A percentile compares a stretch with the other conserved stretches of the same genome.
These are phyloP conservation scores for Eleginops maclovinus DNA, from an alignment of 2,113 vertebrate genomes.

Conservation along the genomic window DNA sequence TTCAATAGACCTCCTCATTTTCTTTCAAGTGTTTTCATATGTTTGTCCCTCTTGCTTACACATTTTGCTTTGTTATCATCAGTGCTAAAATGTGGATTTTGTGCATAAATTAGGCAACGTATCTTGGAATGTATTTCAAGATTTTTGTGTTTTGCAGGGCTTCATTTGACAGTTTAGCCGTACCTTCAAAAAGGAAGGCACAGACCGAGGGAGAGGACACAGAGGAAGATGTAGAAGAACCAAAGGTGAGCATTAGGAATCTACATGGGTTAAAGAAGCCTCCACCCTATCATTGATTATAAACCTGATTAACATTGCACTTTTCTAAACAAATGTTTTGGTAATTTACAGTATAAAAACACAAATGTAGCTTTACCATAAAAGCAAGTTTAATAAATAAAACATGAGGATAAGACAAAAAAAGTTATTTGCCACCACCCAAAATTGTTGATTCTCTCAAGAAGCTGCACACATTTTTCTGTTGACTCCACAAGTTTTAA, in stretches of 20 bases:
- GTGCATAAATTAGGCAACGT: not conserved
- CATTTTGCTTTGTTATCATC: not conserved
- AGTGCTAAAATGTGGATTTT: not conserved
- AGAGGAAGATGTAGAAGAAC: slow-evolving; percentile 95
- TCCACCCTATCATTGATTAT: not conserved
- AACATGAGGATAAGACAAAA: not conserved
- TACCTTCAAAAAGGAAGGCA: slow-evolving; percentile 88
- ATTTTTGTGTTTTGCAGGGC: slow-evolving; percentile 81
- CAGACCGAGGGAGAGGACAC: slow-evolving; percentile 91
- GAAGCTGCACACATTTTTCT: too few species aligned
- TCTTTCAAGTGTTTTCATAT: not conserved
- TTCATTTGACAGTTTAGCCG: slow-evolving; percentile 90
- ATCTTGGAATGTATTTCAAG: not conserved
- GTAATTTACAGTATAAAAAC: not conserved
- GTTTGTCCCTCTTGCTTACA: not conserved
- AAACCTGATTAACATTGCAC: not conserved
- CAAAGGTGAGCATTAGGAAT: slow-evolving; percentile 82
- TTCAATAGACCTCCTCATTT: not conserved
- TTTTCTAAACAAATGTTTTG: not conserved
- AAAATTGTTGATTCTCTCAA: too few species aligned
- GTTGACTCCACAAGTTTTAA: too few species aligned
- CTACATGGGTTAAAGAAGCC: not conserved
- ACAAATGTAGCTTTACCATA: too few species aligned
- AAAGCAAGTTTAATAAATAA: not conserved
- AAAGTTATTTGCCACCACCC: too few species aligned